Conservation (phyloP, 2,797 vertebrate species). For the Macropodus opercularis region DNA sequence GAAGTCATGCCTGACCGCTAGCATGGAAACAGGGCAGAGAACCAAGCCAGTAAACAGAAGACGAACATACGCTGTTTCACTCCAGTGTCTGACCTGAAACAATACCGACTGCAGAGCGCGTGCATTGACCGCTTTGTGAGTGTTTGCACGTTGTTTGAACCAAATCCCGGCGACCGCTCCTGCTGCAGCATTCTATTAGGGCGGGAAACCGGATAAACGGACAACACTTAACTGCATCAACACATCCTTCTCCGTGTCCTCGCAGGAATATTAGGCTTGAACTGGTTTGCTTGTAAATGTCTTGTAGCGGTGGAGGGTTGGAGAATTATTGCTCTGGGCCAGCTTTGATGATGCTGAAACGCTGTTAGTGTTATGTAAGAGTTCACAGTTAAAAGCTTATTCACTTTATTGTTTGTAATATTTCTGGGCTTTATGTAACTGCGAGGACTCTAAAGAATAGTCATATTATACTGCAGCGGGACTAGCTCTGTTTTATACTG, state of each 20-base stretch:
- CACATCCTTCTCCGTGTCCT: slow-evolving; percentile 7
- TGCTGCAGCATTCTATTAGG: neutral
- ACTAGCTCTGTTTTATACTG: neutral
- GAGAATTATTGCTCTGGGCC: slow-evolving; percentile 23
- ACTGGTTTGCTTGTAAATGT: slow-evolving; percentile 35
- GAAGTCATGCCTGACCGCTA: slow-evolving; percentile 50
- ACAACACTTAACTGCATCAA: slow-evolving; percentile 7
- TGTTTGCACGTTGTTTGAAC: slow-evolving; percentile 17
- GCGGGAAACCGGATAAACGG: slow-evolving; percentile 20
- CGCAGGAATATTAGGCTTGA: slow-evolving; percentile 29
- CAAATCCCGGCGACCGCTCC: slow-evolving; percentile 9
- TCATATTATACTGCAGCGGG: neutral
- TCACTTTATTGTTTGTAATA: slow-evolving; percentile 6
- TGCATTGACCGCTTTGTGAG: neutral
- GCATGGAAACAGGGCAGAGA: slow-evolving; percentile 65
- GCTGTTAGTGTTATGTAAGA: slow-evolving; percentile 30
- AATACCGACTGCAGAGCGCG: neutral
- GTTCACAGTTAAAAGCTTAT: slow-evolving; percentile 13
- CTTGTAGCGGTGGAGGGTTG: slow-evolving; percentile 25
- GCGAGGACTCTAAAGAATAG: slow-evolving; percentile 9
- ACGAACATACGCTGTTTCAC: slow-evolving; percentile 12
- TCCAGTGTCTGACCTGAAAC: slow-evolving; percentile 19
- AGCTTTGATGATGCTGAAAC: slow-evolving; percentile 17
- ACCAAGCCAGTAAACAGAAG: slow-evolving; percentile 27
- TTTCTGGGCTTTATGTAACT: slow-evolving; percentile 12